Base-by-base conservation (phyloP, 2,888 invertebrate genomes). In the Ophion ventricosus region DNA sequence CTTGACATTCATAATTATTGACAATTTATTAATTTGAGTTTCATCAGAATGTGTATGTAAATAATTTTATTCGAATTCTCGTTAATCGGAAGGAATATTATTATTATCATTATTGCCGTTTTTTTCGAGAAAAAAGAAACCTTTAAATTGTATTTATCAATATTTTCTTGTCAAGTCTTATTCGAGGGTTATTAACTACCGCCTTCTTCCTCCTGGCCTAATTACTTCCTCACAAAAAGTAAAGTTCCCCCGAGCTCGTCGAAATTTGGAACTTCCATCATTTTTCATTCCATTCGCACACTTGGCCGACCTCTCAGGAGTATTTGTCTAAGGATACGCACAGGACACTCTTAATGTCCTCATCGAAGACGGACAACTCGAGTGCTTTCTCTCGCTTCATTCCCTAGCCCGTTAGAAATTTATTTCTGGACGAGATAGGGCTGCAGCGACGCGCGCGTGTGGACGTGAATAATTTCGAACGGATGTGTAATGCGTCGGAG, bases 391-490 rank as follows among this genome's bases (percentile, higher is more conserved):
- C 61, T 61, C 14, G n/a, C 49, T 78, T 20, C 49, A 56, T 73
- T 67, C 69, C 59, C 64, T 56, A 59, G 83, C 75, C 43, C 43
- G 49, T 83, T 63, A 83, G 29, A 63, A 80, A 88, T 88, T 87
- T 87, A 88, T 83, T 87, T 89, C 88, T 74, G 87, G 84, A 82
- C 87, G 86, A 86, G 83, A 49, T 49, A 49, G 17, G 49, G 70
- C 85, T 86, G 67, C 74, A 57, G 70, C 1, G 40, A 10, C 1
- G 40, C 49, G 49, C 82, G 82, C 74, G 81, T 83, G 78, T 78
- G 70, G 78, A 80, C 70, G 82, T 83, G 86, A 86, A 85, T 86
- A 85, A 83, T 83, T 85, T 81, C 63, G 67, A 85, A 57, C 82
- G 84, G 82, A 82, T 82, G 73, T 69, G 70, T 66, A 70, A 78